A percentile compares a stretch with the other conserved stretches of the same genome.
phyloP scores from a whole-genome alignment of 2,797 vertebrate genomes.

The Onychomys torridus region DNA sequence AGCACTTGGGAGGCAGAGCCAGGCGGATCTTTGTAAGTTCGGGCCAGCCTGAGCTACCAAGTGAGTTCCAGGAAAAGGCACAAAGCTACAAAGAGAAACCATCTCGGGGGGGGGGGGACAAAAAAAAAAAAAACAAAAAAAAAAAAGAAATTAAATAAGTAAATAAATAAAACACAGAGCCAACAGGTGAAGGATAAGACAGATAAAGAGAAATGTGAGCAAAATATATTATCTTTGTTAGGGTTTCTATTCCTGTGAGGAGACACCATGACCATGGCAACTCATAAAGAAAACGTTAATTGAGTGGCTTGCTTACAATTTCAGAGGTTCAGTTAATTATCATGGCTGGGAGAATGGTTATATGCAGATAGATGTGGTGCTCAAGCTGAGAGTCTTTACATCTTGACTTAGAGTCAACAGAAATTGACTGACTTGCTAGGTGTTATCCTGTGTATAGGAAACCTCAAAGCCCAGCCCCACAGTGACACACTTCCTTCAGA shows the following conservation, averaged over 20 bases:
- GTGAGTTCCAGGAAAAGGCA: too few species aligned
- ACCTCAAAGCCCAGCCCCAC: background rate
- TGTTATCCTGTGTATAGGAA: background rate
- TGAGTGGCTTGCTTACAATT: background rate
- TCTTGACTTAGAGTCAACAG: background rate
- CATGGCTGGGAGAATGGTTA: rapidly evolving
- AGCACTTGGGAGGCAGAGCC: too few species aligned
- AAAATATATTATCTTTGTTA: background rate
- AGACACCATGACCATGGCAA: background rate
- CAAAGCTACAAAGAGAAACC: too few species aligned
- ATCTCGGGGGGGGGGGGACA: too few species aligned
- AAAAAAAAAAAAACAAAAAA: background rate
- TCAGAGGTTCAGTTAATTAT: background rate
- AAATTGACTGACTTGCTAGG: background rate
- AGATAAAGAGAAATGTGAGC: background rate
- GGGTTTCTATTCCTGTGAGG: too few species aligned
- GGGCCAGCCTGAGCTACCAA: too few species aligned
- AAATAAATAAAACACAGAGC: background rate
- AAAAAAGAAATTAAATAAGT: too few species aligned
- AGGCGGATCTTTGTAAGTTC: too few species aligned
- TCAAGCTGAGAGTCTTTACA: background rate
- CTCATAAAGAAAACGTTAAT: background rate
- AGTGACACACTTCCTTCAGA: background rate
- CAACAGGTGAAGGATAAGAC: background rate
- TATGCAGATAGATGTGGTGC: background rate